phyloP scores from a whole-genome alignment of 2,888 invertebrate species.

The Leptinotarsa rubiginosa region DNA sequence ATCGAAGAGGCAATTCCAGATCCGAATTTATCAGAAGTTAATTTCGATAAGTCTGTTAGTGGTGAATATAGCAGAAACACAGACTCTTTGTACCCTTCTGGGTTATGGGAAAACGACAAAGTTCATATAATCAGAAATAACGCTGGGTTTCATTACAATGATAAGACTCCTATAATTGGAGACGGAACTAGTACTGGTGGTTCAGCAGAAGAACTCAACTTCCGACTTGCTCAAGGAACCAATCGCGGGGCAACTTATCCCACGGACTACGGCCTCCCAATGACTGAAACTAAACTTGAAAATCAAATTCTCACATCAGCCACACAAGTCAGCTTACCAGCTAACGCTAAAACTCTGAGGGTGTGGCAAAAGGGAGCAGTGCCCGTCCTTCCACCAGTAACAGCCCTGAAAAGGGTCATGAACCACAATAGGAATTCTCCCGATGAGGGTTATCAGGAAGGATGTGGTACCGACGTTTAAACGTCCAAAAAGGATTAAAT shows the following conservation, averaged over 20 bases:
- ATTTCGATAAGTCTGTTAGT: constrained; percentile 72
- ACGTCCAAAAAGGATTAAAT: constrained; percentile 37
- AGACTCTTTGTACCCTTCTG: constrained; percentile 83
- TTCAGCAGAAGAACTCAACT: constrained; percentile 76
- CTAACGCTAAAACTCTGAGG: constrained; percentile 82
- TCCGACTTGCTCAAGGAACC: constrained; percentile 65
- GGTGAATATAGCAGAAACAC: constrained; percentile 84
- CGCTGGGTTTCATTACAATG: constrained; percentile 74
- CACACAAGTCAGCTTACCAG: constrained; percentile 65
- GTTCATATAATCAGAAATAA: constrained; percentile 70
- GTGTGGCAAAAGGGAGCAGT: constrained; percentile 89
- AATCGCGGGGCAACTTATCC: constrained; percentile 72
- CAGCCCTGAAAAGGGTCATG: constrained; percentile 85
- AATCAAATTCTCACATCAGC: constrained; percentile 64
- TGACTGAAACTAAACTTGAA: constrained; percentile 67
- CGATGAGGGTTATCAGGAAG: constrained; percentile 93
- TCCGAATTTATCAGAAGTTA: constrained; percentile 53
- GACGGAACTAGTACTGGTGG: constrained; percentile 72
- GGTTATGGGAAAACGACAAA: constrained; percentile 77
- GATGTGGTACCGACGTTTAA: constrained; percentile 92
- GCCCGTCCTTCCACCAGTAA: constrained; percentile 86
- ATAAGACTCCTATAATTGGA: constrained; percentile 81
- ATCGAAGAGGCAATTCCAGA: constrained; percentile 67
- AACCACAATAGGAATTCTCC: constrained; percentile 87
- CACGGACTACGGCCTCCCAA: constrained; percentile 82